Evolutionary conservation across 1,140 invertebrate genomes (phyloP).

Genomic region (Acarapis woodi): DNA sequence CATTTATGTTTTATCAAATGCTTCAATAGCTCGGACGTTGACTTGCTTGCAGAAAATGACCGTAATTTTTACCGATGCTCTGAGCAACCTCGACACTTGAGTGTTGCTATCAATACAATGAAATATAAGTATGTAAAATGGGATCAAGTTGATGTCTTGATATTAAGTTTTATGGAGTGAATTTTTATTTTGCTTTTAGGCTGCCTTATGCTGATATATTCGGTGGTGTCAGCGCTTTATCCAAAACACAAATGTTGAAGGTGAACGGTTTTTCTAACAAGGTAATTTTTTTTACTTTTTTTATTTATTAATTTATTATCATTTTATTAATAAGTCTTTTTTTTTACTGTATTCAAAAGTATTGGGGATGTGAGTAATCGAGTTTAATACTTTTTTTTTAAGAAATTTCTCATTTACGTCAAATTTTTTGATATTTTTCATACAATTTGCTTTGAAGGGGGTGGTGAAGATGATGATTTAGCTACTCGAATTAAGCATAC

Average conservation of each 20-base stretch:
- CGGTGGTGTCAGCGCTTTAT: slow-evolving; percentile 59
- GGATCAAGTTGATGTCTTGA: too few relatives aligned
- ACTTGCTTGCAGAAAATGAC: slow-evolving; percentile 70
- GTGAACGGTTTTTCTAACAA: slow-evolving; percentile 74
- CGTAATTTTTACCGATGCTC: slow-evolving; percentile 69
- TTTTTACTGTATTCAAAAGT: too few relatives aligned
- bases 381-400: too few relatives aligned
- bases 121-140: slow-evolving; percentile 13
- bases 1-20: slow-evolving; percentile 92
- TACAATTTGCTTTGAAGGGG: too few relatives aligned
- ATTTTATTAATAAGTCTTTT: not conserved
- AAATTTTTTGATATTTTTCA: too few relatives aligned
- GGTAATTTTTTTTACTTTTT: too few relatives aligned
- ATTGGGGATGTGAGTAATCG: slow-evolving; percentile 38
- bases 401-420: too few relatives aligned
- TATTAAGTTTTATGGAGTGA: too few relatives aligned
- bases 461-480: slow-evolving; percentile 77
- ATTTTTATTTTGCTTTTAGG: slow-evolving; percentile 6
- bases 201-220: slow-evolving; percentile 16
- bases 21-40: too few relatives aligned
- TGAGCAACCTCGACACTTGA: slow-evolving; percentile 21
- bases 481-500: slow-evolving; percentile 29
- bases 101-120: slow-evolving; percentile 14
- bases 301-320: slow-evolving; percentile 17
- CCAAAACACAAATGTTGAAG: slow-evolving; percentile 38